Base-by-base conservation (phyloP, 2,113 vertebrate species). In the Rostratula benghalensis region DNA sequence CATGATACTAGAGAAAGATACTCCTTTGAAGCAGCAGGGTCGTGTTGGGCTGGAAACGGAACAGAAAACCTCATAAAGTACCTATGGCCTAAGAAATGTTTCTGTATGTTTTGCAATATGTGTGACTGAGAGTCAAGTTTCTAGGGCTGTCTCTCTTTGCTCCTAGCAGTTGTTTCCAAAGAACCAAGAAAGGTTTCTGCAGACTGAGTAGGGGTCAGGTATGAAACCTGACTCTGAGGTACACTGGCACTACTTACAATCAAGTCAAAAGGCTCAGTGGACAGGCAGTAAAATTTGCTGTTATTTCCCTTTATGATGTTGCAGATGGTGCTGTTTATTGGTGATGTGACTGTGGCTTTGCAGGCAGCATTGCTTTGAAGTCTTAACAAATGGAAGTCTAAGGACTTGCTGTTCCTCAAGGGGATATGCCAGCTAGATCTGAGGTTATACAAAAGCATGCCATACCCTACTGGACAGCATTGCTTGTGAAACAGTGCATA, bases 401-500 rank as follows among this genome's bases (percentile, higher is more conserved):
- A 67, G 93, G 71, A 92, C 94, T 83, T 8, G 9, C 59, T 83
- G 94, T 86, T 93, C 85, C 60, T 77, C 71, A 39, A 48, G 63
- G 74, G 77, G 78, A 79, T 95, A 85, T 15, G 53, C 75, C 83
- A 56, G 87, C 57, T 54, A 64, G 65, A 69, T 79, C 59, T 65
- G 68, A 94, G 90, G 87, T 90, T 82, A 39, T 22, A 65, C 22
- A 35, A 53, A 75, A 69, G n/a, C n/a, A 15, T 45, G 39, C 67
- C 61, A 25, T 69, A 39, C 31, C 45, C 73, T 57, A 53, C 27
- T 28, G 54, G 67, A 64, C 50, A 50, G 85, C 67, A 65, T 48
- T 46, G 64, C 37, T 77, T 91, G 86, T 91, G 95, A 92, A 96
- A 70, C 27, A 54, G 76, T 78, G 77, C 86, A 23, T 97, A 93